Base-by-base conservation (phyloP, 1,140 invertebrate species). In the Goniozus legneri region DNA sequence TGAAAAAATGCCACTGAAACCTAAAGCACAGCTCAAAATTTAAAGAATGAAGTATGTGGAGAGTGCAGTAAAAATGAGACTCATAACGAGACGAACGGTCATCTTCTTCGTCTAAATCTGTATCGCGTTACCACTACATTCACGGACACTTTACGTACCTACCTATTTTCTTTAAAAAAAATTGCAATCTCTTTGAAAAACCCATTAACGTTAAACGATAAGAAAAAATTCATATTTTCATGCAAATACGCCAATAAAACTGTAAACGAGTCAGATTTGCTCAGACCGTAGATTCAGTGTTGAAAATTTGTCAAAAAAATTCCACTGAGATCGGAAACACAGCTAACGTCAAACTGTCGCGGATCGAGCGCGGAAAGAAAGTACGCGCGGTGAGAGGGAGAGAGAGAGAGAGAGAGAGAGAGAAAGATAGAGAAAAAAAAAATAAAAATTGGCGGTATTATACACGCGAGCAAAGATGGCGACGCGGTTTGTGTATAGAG, bases 1-100 rank as follows among this genome's bases (percentile, higher is more conserved):
- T 48, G 34, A 27, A 33, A 13, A 47, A 44, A 34, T 10, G 42
- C 39, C 47, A 44, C 44, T 19, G 27, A 48, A 24, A 30, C 35
- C 41, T 32, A 10, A 18, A 3, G 2, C 16, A 43, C 30, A 30
- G 35, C 39, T 27, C 40, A 42, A 47, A 41, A 19, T 18, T 33
- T 43, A 2, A 7, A 8, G 19, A 13, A 2, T 22, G n/a, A 40
- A 40, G 39, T 32, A 21, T 14, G n/a, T 24, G 44, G 15, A 15
- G 15, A 18, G 0, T 16, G 16, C 32, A 15, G 8, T 35, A 45
- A 48, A 43, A 43, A 36, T 22, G 43, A 38, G 40, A 32, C 43
- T 20, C 10, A 34, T 45, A 21, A 7, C 22, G 41, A 10, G 34
- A 35, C 44, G 42, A 48, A 44, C 31, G 19, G 15, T 48, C 46